These are phyloP conservation scores for Gymnocephalus cernua DNA, from an alignment of 2,113 vertebrate species.

Conservation along the genomic window DNA sequence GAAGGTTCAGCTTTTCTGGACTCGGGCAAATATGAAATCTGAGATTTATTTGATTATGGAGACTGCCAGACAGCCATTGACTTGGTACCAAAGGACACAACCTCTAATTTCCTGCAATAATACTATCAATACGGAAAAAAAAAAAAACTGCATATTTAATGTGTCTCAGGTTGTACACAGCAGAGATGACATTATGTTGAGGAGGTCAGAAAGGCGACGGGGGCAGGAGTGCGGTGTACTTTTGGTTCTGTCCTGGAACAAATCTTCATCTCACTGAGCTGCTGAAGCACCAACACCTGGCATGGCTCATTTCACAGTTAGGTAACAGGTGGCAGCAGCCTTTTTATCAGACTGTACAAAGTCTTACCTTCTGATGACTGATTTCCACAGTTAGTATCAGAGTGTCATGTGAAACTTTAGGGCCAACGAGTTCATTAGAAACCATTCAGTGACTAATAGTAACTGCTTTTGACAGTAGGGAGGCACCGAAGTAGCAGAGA, in stretches of 20 bases:
- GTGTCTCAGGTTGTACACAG: not conserved
- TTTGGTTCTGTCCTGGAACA: constrained; percentile 25
- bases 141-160: not conserved
- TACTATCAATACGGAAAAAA: too few species aligned
- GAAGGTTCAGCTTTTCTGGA: not conserved
- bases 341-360: constrained; percentile 32
- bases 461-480: not conserved
- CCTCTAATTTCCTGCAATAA: not conserved
- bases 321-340: constrained; percentile 33
- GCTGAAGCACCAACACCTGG: constrained; percentile 52
- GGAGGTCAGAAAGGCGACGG: not conserved
- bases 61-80: not conserved
- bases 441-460: not conserved
- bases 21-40: not conserved
- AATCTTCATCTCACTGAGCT: constrained; percentile 30
- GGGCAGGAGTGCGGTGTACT: constrained; percentile 4
- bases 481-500: too few species aligned
- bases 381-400: constrained; percentile 34
- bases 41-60: not conserved
- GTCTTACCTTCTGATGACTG: constrained; percentile 16
- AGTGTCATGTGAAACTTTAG: constrained; percentile 6
- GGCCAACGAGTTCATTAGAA: constrained; percentile 31
- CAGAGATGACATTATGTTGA: not conserved
- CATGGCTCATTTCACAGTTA: constrained; percentile 43
- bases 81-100: constrained; percentile 4